Percentiles rank a stretch among this genome's conserved stretches.
Conservation (phyloP, 2,888 invertebrate species). For the Prosapia bicincta region DNA sequence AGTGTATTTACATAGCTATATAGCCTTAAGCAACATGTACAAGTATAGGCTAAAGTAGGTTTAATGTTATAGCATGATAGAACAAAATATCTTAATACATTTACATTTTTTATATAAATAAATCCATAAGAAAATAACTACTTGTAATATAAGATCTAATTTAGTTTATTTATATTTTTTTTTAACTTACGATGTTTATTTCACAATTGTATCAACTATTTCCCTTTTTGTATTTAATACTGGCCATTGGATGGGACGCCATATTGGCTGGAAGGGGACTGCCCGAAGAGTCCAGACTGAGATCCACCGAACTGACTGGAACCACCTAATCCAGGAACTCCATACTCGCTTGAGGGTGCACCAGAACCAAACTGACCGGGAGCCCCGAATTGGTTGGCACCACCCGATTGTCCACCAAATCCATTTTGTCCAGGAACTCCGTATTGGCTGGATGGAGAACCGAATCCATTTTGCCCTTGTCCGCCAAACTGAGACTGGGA, state of each 20-base stretch:
- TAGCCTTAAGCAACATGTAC: neutral
- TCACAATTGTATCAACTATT: neutral
- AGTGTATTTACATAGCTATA: neutral
- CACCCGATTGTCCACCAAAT: neutral
- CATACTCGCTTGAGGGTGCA: constrained; percentile 47
- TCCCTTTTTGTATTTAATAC: neutral
- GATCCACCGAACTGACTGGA: constrained; percentile 8
- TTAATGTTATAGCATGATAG: too few species aligned
- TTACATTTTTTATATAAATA: too few species aligned
- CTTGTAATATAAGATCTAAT: too few species aligned
- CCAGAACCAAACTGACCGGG: constrained; percentile 18
- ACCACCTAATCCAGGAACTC: constrained; percentile 40
- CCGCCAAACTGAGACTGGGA: neutral
- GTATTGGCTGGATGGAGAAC: constrained; percentile 20
- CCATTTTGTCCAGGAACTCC: constrained; percentile 18
- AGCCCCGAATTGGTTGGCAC: constrained; percentile 25
- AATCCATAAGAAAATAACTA: too few species aligned
- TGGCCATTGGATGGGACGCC: constrained; percentile 10
- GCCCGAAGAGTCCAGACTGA: neutral
- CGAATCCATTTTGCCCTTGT: neutral
- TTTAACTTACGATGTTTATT: too few species aligned
- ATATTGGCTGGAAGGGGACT: constrained; percentile 18
- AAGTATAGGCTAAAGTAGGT: too few species aligned
- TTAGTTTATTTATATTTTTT: too few species aligned
- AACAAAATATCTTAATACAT: too few species aligned